Evolutionary conservation across 2,888 invertebrate genomes (phyloP).

Genomic region (Amorpha juglandis): DNA sequence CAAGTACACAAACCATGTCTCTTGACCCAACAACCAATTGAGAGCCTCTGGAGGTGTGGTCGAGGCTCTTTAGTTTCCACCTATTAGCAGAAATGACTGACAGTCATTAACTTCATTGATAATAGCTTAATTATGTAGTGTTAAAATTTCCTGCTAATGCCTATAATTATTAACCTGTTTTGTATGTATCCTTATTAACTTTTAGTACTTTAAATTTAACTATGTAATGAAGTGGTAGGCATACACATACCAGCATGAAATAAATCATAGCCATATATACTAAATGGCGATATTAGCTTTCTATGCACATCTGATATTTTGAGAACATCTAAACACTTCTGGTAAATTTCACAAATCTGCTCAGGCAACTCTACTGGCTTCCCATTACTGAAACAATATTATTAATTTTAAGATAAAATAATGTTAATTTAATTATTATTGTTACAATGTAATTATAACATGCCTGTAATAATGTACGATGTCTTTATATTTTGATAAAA

Average conservation of each 20-base stretch:
- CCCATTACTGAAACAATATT: slow-evolving; percentile 80
- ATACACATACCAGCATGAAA: slow-evolving; percentile 86
- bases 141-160: too few species aligned
- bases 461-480: slow-evolving; percentile 87
- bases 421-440: not conserved
- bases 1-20: too few species aligned
- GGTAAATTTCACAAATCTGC: slow-evolving; percentile 75
- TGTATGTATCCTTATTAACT: too few species aligned
- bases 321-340: slow-evolving; percentile 85
- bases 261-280: slow-evolving; percentile 89
- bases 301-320: slow-evolving; percentile 78
- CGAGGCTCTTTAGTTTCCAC: too few species aligned
- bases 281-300: slow-evolving; percentile 86
- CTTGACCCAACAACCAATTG: too few species aligned
- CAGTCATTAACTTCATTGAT: too few species aligned
- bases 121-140: too few species aligned
- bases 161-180: too few species aligned
- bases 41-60: too few species aligned
- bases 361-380: slow-evolving; percentile 81
- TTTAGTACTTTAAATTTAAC: too few species aligned
- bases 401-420: not conserved
- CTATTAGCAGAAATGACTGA: too few species aligned
- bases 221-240: too few species aligned
- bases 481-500: slow-evolving; percentile 85
- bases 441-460: slow-evolving; percentile 27